Conservation (phyloP, 2,797 vertebrate species). For the Thalassophryne amazonica region DNA sequence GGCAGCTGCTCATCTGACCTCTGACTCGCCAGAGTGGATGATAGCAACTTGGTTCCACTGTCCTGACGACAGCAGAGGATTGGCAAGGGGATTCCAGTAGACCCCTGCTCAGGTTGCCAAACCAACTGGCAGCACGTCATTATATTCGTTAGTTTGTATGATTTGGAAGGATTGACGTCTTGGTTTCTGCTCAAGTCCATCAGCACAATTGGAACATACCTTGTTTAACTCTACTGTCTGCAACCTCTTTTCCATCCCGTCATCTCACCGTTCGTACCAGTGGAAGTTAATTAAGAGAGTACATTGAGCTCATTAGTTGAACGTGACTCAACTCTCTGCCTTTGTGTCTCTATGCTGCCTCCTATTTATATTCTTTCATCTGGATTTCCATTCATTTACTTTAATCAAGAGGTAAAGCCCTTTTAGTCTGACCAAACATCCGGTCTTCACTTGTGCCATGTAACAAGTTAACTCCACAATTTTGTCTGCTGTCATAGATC, state of each 20-base stretch:
- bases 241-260: conserved; percentile 14
- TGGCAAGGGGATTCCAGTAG: conserved; percentile 51
- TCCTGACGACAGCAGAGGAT: conserved; percentile 66
- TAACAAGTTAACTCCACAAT: no score
- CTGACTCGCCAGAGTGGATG: conserved; percentile 70
- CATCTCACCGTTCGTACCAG: conserved; percentile 45
- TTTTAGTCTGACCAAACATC: background rate
- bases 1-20: conserved; percentile 59
- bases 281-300: conserved; percentile 70
- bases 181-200: no score
- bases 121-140: conserved; percentile 11
- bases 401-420: background rate
- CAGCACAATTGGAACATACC: no score
- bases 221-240: no score
- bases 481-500: no score
- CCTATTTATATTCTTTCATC: conserved; percentile 21
- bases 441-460: background rate
- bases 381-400: conserved; percentile 20
- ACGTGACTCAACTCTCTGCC: conserved; percentile 12
- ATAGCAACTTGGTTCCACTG: conserved; percentile 58
- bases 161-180: no score
- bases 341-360: conserved; percentile 1
- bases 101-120: conserved; percentile 32
- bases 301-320: conserved; percentile 49
- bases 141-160: background rate